Conservation (phyloP, 1,140 invertebrate species). For the Teleopsis dalmanni region DNA sequence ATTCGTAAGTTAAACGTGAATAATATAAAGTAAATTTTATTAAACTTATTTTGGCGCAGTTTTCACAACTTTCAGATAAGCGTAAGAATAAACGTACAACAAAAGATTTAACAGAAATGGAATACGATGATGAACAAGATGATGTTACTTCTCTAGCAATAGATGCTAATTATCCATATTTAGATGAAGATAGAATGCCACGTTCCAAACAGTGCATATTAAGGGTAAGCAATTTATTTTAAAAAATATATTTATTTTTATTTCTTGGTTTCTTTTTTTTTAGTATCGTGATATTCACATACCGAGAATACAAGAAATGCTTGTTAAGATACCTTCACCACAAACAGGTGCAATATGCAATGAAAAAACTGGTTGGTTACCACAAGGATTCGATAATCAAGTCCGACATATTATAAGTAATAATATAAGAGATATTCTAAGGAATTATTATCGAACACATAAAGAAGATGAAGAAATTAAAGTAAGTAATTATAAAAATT, state of each 20-base stretch:
- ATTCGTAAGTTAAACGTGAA: conserved; percentile 40
- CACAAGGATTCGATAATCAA: conserved; percentile 57
- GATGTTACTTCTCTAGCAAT: too few relatives aligned
- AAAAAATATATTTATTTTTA: conserved; percentile 2
- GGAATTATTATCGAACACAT: conserved; percentile 45
- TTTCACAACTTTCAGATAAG: too few relatives aligned
- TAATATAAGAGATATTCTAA: conserved; percentile 51
- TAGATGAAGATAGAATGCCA: conserved; percentile 35
- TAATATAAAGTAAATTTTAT: too few relatives aligned
- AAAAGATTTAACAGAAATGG: too few relatives aligned
- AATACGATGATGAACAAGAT: too few relatives aligned
- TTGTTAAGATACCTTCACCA: conserved; percentile 59
- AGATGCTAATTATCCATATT: conserved; percentile 37
- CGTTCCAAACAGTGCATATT: conserved; percentile 36
- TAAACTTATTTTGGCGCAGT: too few relatives aligned
- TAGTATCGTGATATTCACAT: conserved; percentile 78
- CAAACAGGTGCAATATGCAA: conserved; percentile 58
- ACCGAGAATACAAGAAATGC: conserved; percentile 73
- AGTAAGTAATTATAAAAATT: too few relatives aligned
- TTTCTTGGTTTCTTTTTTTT: conserved; percentile 12
- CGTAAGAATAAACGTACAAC: too few relatives aligned
- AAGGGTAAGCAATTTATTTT: conserved; percentile 15
- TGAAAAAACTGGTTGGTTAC: conserved; percentile 67
- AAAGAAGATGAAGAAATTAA: conserved; percentile 10
- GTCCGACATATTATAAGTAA: conserved; percentile 61